phyloP scores from a whole-genome alignment of 2,797 vertebrate species.

The Girardinus metallicus region DNA sequence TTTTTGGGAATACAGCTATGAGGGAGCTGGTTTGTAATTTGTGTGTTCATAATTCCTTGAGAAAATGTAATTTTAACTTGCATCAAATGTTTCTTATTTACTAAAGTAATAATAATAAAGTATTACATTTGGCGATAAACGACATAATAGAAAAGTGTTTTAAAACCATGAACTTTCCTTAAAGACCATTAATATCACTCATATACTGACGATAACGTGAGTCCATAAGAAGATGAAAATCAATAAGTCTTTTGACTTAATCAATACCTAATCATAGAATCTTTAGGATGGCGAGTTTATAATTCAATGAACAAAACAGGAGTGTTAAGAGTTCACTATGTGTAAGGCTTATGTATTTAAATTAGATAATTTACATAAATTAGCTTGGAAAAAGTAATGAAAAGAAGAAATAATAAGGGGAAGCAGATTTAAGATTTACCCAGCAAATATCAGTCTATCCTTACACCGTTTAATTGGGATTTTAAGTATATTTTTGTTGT shows the following conservation, averaged over 20 bases:
- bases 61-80: not conserved
- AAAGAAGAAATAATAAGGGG: not conserved
- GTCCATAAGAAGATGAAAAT: not conserved
- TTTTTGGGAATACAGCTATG: not conserved
- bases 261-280: not conserved
- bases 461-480: conserved; percentile 54
- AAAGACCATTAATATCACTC: not conserved
- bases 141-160: not conserved
- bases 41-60: not conserved
- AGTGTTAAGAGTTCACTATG: not conserved
- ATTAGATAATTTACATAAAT: not conserved
- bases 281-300: not conserved
- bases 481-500: conserved; percentile 47
- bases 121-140: not conserved
- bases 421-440: conserved; percentile 13
- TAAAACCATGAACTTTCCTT: not conserved
- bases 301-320: not conserved
- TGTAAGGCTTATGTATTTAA: not conserved
- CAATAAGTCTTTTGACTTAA: not conserved
- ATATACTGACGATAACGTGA: not conserved
- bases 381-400: not conserved
- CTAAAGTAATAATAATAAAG: not conserved
- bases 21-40: not conserved
- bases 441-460: conserved; percentile 78
- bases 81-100: not conserved